Base-by-base conservation (phyloP, 2,113 vertebrate genomes). In the Solea senegalensis region DNA sequence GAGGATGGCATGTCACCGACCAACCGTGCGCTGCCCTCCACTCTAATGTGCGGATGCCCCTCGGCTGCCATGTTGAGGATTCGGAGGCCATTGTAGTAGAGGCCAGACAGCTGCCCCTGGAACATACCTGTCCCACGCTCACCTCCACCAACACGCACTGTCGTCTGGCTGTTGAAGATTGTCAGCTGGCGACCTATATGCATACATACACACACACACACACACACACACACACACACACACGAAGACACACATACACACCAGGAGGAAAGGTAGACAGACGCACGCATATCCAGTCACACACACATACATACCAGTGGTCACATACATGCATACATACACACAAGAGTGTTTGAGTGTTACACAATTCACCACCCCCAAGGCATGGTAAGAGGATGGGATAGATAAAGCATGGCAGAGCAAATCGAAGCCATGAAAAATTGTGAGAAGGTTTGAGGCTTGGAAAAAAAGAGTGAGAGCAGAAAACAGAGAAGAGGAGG, bases 131-230 rank as follows among this genome's bases (percentile, higher is more conserved):
- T 91, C 56, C 85, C 82, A 6, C 91, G 92, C 83, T 99, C 97
- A 67, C 94, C 95, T 81, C 97, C 96, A 80, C 98, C 98, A 79
- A 99, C 98, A 84, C 95, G 96, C 93, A 99, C 98, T 72, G 97
- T 98, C 72, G 97, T 98, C 95, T 99, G 98, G 91, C 98, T 99
- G 96, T 99, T 99, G 96, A 99, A 99, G 95, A 99, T 99, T 94
- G 98, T 99, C 90, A 99, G 95, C 94, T 99, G 97, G 84, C 97
- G 97, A 83, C 98, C 98, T 99, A 94, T 81, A 89, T 52, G 86
- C 95, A 91, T 91, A 76, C 91, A 88, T 67, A 26, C n/a, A 60
- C 59, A 58, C 75, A 74, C 49, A 63, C 63, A 52, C 16, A 26
- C 51, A 52, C 51, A 92, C 91, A 78, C 91, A 88, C 69, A 27